These are phyloP conservation scores for Hemibagrus wyckioides DNA, from an alignment of 2,113 vertebrate species.

Conservation along the genomic window DNA sequence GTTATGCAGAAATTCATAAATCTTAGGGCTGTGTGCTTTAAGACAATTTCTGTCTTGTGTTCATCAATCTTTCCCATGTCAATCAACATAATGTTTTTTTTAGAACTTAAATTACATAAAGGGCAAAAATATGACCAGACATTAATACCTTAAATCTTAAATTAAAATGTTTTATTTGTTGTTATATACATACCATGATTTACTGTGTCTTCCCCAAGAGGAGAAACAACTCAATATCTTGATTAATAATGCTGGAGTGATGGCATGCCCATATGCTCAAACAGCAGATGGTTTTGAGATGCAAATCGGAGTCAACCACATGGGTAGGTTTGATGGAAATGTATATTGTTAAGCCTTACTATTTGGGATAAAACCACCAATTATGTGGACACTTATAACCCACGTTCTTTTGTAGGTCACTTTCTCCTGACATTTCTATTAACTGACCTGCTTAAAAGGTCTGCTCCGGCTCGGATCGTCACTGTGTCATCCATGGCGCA, in stretches of 20 bases:
- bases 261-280: constrained; percentile 77
- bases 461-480: constrained; percentile 71
- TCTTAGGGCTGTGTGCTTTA: background rate
- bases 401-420: constrained; percentile 66
- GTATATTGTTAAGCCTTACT: too few relatives aligned
- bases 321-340: constrained; percentile 65
- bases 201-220: constrained; percentile 55
- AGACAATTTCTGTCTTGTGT: background rate
- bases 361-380: background rate
- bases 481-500: constrained; percentile 77
- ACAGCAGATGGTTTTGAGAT: constrained; percentile 79
- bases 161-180: background rate
- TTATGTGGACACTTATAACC: background rate
- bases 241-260: constrained; percentile 80
- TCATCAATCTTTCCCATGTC: background rate
- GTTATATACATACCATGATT: background rate
- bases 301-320: constrained; percentile 80
- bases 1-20: background rate
- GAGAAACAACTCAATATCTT: constrained; percentile 75
- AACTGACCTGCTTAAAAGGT: constrained; percentile 75
- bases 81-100: background rate
- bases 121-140: background rate
- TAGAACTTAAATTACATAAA: background rate
- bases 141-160: background rate
- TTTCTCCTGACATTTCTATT: constrained; percentile 75